A percentile compares a stretch with the other conserved stretches of the same genome.
Evolutionary conservation across 1,140 invertebrate genomes (phyloP).

Genomic region (Bombus superbus): DNA sequence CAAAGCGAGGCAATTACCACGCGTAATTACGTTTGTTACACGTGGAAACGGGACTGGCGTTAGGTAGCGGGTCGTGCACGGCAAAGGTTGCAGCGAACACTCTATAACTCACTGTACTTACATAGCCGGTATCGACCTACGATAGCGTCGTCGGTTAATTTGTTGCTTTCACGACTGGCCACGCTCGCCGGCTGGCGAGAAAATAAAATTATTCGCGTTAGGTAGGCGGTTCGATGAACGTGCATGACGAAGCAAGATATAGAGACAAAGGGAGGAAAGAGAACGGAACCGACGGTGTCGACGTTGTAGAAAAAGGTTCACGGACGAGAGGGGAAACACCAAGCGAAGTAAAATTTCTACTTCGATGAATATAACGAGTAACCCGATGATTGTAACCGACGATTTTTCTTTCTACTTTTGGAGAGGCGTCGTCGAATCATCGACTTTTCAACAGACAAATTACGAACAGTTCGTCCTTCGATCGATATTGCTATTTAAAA

Average conservation of each 20-base stretch:
- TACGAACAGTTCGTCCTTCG: too few relatives aligned
- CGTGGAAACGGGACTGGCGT: slow-evolving; percentile 21
- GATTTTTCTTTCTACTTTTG: too few relatives aligned
- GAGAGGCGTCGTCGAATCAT: too few relatives aligned
- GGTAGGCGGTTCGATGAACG: slow-evolving; percentile 41
- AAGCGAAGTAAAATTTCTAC: too few relatives aligned
- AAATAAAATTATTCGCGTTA: slow-evolving; percentile 62
- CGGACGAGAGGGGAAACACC: too few relatives aligned
- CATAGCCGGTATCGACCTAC: slow-evolving; percentile 39
- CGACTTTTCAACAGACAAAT: too few relatives aligned
- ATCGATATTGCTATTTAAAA: too few relatives aligned
- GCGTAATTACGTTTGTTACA: slow-evolving; percentile 38
- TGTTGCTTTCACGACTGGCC: slow-evolving; percentile 35
- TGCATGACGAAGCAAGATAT: neutral
- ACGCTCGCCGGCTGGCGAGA: slow-evolving; percentile 13
- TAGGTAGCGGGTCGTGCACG: slow-evolving; percentile 16
- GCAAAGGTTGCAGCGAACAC: slow-evolving; percentile 41
- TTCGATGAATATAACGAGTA: too few relatives aligned
- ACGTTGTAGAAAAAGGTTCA: too few relatives aligned
- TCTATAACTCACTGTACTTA: slow-evolving; percentile 30
- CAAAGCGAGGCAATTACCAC: neutral
- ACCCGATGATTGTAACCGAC: too few relatives aligned
- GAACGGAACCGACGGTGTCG: too few relatives aligned
- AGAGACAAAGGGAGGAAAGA: neutral
- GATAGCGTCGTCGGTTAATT: slow-evolving; percentile 61